Conservation (phyloP, 1,140 invertebrate species). For the Zaprionus nigranus region DNA sequence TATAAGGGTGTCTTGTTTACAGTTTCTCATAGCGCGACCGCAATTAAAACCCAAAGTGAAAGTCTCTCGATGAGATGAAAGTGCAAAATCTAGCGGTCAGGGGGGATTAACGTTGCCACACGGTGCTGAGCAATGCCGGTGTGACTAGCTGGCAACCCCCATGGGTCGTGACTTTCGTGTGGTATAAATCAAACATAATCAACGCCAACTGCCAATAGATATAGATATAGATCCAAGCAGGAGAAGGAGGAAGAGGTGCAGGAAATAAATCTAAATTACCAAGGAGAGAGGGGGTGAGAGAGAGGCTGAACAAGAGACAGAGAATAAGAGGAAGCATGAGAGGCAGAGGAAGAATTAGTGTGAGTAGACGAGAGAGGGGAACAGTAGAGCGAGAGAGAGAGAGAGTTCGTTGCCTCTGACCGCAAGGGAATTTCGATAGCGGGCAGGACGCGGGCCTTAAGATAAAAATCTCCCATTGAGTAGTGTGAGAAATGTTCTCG, state of each 20-base stretch:
- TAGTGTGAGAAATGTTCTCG: conserved; percentile 22
- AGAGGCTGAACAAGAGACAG: not conserved
- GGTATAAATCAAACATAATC: conserved; percentile 80
- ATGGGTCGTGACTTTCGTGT: conserved; percentile 44
- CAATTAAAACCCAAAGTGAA: conserved; percentile 61
- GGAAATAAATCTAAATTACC: conserved; percentile 76
- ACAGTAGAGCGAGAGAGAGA: no score
- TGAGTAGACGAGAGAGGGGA: not conserved
- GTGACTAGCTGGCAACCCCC: conserved; percentile 20
- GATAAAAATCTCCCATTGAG: conserved; percentile 57
- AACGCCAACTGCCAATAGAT: conserved; percentile 71
- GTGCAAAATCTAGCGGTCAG: conserved; percentile 13
- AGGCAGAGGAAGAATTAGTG: not conserved
- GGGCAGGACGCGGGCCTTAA: conserved; percentile 33
- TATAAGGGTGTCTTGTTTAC: conserved; percentile 66
- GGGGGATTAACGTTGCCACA: not conserved
- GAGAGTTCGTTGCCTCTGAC: not conserved
- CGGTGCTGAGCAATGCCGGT: not conserved
- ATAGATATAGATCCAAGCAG: conserved; percentile 8
- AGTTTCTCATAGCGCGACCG: conserved; percentile 35
- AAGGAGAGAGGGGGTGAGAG: not conserved
- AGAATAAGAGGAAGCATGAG: not conserved
- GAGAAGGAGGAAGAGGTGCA: not conserved
- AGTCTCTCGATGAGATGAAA: conserved; percentile 53
- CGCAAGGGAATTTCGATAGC: conserved; percentile 61